Base-by-base conservation (phyloP, 2,797 vertebrate genomes). In the Sebastes steindachneri region DNA sequence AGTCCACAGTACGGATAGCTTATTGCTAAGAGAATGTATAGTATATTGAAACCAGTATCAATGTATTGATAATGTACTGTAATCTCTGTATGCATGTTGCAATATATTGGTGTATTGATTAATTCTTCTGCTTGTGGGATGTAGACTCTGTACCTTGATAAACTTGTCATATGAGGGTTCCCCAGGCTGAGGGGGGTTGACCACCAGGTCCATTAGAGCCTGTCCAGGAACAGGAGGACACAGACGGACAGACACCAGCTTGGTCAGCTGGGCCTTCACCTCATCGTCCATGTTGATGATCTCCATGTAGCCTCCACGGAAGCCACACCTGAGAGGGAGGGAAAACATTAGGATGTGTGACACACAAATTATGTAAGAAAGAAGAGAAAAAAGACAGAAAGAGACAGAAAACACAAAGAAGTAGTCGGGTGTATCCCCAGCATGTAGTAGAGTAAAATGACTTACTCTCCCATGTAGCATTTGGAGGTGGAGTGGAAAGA, bases 401-500 rank as follows among this genome's bases (percentile, higher is more conserved):
- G 9, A 54, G 4, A 25, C 4, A 76, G 14, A 7, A 51, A 66
- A 55, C 4, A 53, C 28, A 15, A 51, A 11, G 2, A 48, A 48
- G 45, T 48, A 48, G 45, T 48, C 45, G 17, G 17, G 45, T 68
- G 59, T 17, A 64, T 67, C 31, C 12, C 4, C 29, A 72, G 48
- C 3, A 31, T 57, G 51, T 5, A 54, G 57, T 62, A 10, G 58
- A 28, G 57, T 19, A 33, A 60, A 31, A 14, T 1, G 11, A 97
- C 97, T 94, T 88, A 99, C 98, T 99, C 97, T 92, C 97, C 98
- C 96, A 97, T 97, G 95, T 97, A 99, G 81, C 98, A 97, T 82
- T 98, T 99, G 55, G 98, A 99, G 77, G 96, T 92, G 21, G 98
- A 99, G 91, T 98, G 97, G 92, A 98, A 98, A 23, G 97, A 98